These are phyloP conservation scores for Drosophila austrosaltans DNA, from an alignment of 2,888 invertebrate genomes.

Conservation along the genomic window DNA sequence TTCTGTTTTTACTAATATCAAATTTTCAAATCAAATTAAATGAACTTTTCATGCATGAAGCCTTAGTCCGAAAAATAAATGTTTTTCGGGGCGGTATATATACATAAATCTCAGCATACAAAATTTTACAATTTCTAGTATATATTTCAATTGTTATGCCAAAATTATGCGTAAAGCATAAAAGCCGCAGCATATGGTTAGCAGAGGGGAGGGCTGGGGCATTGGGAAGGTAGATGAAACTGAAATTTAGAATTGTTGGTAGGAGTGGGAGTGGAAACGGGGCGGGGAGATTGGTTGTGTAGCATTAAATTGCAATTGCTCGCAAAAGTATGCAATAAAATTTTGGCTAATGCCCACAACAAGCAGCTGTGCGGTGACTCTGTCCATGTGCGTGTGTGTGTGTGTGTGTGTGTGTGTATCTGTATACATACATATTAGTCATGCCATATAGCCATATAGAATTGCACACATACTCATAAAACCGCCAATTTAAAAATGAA, in stretches of 20 bases:
- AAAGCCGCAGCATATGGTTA: slow-evolving; percentile 67
- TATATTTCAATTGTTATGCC: slow-evolving; percentile 50
- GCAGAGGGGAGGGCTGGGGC: not conserved
- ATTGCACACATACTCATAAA: slow-evolving; percentile 68
- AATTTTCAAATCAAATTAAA: slow-evolving; percentile 13
- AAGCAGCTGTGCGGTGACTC: slow-evolving; percentile 37
- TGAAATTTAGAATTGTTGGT: no score
- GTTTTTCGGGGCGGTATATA: slow-evolving; percentile 22
- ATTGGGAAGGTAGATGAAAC: no score
- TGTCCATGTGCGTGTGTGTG: not conserved
- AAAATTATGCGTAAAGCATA: slow-evolving; percentile 71
- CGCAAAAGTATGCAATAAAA: slow-evolving; percentile 78
- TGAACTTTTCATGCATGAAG: slow-evolving; percentile 11
- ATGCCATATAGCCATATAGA: slow-evolving; percentile 46
- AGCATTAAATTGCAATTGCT: slow-evolving; percentile 80
- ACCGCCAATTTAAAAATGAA: slow-evolving; percentile 79
- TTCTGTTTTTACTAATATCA: not conserved
- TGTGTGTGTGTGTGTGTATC: slow-evolving; percentile 21
- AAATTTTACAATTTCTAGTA: slow-evolving; percentile 51
- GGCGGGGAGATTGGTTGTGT: slow-evolving; percentile 29
- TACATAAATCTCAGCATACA: slow-evolving; percentile 63
- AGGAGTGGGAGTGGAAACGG: not conserved
- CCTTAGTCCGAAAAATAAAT: slow-evolving; percentile 12
- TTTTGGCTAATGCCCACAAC: slow-evolving; percentile 75
- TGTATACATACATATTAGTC: slow-evolving; percentile 45